Evolutionary conservation across 2,113 vertebrate genomes (phyloP).

Genomic region (Labrus mixtus): DNA sequence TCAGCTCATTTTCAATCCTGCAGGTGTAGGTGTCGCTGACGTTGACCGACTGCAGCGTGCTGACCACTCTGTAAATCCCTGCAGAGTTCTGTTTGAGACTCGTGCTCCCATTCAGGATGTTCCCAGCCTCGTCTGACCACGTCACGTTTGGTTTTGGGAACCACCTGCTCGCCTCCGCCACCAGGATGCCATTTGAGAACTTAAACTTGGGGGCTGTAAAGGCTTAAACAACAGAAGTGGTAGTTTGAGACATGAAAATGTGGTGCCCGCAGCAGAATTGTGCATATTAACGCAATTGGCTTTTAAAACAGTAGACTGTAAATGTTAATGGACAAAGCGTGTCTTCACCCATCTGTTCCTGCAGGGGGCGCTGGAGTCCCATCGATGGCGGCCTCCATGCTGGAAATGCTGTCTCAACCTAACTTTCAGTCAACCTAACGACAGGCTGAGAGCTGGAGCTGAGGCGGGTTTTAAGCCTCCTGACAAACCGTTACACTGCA

Average conservation of each 20-base stretch:
- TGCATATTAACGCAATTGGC: too few relatives aligned
- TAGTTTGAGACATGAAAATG: background rate
- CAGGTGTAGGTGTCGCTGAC: conserved; percentile 31
- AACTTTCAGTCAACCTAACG: too few relatives aligned
- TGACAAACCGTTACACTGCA: too few relatives aligned
- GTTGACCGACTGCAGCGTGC: conserved; percentile 5
- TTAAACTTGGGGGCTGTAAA: conserved; percentile 57
- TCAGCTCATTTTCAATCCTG: conserved; percentile 55
- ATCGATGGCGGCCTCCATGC: too few relatives aligned
- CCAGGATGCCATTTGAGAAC: background rate
- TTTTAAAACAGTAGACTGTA: too few relatives aligned
- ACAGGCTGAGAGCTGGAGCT: too few relatives aligned
- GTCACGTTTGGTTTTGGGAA: conserved; percentile 55
- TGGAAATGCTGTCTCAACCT: too few relatives aligned
- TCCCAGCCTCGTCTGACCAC: conserved; percentile 25
- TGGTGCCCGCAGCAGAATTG: too few relatives aligned
- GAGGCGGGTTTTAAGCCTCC: too few relatives aligned
- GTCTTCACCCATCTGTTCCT: too few relatives aligned
- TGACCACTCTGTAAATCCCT: conserved; percentile 33
- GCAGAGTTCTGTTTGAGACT: background rate
- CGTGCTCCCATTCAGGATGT: conserved; percentile 8
- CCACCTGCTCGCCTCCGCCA: conserved; percentile 53
- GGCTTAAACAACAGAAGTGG: conserved; percentile 37
- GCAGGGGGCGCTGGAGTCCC: too few relatives aligned
- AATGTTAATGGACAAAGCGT: too few relatives aligned